Conservation (phyloP, 2,113 vertebrate species). For the Nanger granti region DNA sequence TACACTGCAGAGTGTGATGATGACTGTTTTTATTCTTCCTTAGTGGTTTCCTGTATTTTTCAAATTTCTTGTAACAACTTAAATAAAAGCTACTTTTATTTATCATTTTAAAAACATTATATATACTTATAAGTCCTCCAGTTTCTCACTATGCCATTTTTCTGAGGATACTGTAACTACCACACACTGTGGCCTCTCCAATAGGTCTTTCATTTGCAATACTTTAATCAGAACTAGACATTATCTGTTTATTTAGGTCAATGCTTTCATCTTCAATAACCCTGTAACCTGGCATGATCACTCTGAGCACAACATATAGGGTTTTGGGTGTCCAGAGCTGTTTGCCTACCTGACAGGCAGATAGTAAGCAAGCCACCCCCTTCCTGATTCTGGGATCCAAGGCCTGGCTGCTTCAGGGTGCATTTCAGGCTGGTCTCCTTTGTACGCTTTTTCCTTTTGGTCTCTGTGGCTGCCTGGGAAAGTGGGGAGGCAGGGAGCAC, state of each 20-base stretch:
- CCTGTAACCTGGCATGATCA: neutral
- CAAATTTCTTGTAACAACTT: slow-evolving; percentile 22
- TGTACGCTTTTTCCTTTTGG: neutral
- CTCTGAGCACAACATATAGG: neutral
- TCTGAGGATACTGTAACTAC: neutral
- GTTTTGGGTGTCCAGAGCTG: neutral
- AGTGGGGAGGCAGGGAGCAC: neutral
- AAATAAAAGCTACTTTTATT: slow-evolving; percentile 35
- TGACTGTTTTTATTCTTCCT: slow-evolving; percentile 37
- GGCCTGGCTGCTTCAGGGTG: neutral
- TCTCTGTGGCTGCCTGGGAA: neutral
- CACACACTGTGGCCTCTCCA: neutral
- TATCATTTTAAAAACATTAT: neutral
- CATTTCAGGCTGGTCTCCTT: neutral
- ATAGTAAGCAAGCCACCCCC: neutral
- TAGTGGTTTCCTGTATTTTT: slow-evolving; percentile 31
- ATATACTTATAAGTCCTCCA: neutral
- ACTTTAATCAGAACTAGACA: slow-evolving; percentile 19
- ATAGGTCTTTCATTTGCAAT: neutral
- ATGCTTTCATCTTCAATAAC: neutral
- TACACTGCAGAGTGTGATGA: neutral
- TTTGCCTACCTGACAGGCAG: neutral
- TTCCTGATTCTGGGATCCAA: neutral
- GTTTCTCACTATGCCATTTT: neutral
- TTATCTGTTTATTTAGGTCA: neutral